phyloP scores from a whole-genome alignment of 2,113 vertebrate genomes.

The Alouatta palliata region DNA sequence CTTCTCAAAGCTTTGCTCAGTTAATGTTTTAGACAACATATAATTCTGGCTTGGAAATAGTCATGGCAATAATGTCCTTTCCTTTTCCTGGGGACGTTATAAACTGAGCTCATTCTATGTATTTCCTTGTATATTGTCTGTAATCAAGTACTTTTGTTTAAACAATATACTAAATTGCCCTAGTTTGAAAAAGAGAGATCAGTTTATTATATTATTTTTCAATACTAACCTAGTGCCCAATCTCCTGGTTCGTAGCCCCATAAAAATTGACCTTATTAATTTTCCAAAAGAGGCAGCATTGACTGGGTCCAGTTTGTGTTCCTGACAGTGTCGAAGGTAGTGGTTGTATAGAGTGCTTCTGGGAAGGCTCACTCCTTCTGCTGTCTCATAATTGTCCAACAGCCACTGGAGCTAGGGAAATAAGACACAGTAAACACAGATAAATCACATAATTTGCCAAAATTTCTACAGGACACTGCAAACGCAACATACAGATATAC shows the following conservation, averaged over 20 bases:
- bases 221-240: slow-evolving; percentile 89
- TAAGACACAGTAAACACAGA: slow-evolving; percentile 70
- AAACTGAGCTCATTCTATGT: neutral
- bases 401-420: slow-evolving; percentile 89
- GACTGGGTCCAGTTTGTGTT: slow-evolving; percentile 90
- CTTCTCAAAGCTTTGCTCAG: neutral
- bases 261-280: slow-evolving; percentile 90
- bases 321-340: slow-evolving; percentile 90
- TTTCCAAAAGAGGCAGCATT: slow-evolving; percentile 92
- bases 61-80: neutral
- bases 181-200: neutral
- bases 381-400: slow-evolving; percentile 91
- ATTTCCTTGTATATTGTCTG: neutral
- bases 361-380: slow-evolving; percentile 90
- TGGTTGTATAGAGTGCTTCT: slow-evolving; percentile 91
- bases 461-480: neutral
- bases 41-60: neutral
- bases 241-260: slow-evolving; percentile 89
- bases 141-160: neutral
- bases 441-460: slow-evolving; percentile 58
- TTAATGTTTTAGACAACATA: neutral
- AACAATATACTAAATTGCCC: neutral
- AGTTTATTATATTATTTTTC: slow-evolving; percentile 6
- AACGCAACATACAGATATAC: neutral
- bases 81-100: neutral